Evolutionary conservation across 2,113 vertebrate species (phyloP).

Genomic region (Orientallactaga bullata): DNA sequence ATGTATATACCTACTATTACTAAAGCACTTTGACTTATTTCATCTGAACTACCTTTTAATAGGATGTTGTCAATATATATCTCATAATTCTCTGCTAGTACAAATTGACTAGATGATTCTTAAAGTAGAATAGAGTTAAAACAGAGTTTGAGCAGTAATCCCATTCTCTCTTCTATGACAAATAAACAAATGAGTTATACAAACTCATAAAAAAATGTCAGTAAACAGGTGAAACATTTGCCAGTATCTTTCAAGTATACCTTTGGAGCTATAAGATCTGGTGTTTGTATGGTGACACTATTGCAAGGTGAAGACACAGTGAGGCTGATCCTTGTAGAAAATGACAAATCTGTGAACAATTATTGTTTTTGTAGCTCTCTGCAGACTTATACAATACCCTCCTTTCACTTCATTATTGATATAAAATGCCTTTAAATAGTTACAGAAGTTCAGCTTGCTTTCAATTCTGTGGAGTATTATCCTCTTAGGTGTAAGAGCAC

Average conservation of each 20-base stretch:
- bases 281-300: neutral
- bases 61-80: neutral
- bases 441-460: neutral
- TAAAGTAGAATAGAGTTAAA: neutral
- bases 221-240: too few species aligned
- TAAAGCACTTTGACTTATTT: neutral
- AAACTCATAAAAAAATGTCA: neutral
- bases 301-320: neutral
- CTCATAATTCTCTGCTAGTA: neutral
- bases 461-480: neutral
- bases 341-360: neutral
- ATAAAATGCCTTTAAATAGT: neutral
- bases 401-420: conserved; percentile 37
- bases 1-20: neutral
- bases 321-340: neutral
- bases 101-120: neutral
- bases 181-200: neutral
- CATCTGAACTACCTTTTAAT: neutral
- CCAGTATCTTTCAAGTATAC: neutral
- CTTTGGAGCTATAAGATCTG: neutral
- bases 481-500: neutral
- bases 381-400: neutral
- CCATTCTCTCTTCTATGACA: neutral
- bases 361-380: neutral
- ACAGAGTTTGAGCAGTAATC: neutral